These are phyloP conservation scores for Iselma pallidipennis DNA, from an alignment of 2,888 invertebrate species.

Conservation along the genomic window DNA sequence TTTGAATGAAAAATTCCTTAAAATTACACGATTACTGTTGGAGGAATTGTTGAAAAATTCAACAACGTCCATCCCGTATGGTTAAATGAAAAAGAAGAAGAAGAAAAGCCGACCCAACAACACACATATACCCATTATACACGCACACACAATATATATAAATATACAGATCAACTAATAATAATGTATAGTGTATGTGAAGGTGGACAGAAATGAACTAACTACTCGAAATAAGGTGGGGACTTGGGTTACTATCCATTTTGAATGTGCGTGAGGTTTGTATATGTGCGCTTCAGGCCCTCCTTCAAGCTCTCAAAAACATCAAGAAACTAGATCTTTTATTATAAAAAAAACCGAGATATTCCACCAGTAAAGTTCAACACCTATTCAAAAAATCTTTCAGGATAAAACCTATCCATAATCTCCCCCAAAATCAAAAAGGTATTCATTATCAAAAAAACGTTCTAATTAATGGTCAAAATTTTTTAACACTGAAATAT, in stretches of 20 bases:
- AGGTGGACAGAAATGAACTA: constrained; percentile 35
- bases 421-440: constrained; percentile 4
- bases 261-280: background rate
- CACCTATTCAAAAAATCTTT: too few relatives aligned
- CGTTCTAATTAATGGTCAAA: background rate
- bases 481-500: background rate
- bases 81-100: background rate
- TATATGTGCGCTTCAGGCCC: background rate
- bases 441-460: background rate
- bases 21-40: background rate
- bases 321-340: background rate
- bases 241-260: constrained; percentile 19
- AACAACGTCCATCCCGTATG: background rate
- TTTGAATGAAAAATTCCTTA: too few relatives aligned
- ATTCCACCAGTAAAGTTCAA: too few relatives aligned
- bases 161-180: constrained; percentile 2
- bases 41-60: background rate
- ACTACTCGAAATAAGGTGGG: constrained; percentile 32
- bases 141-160: background rate
- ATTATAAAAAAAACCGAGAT: background rate
- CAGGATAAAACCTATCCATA: too few relatives aligned
- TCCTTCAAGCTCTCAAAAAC: background rate
- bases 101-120: too few relatives aligned
- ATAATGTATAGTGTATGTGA: constrained; percentile 22
- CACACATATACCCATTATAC: background rate